Conservation (phyloP, 1,140 invertebrate species). For the Drosophila ficusphila region DNA sequence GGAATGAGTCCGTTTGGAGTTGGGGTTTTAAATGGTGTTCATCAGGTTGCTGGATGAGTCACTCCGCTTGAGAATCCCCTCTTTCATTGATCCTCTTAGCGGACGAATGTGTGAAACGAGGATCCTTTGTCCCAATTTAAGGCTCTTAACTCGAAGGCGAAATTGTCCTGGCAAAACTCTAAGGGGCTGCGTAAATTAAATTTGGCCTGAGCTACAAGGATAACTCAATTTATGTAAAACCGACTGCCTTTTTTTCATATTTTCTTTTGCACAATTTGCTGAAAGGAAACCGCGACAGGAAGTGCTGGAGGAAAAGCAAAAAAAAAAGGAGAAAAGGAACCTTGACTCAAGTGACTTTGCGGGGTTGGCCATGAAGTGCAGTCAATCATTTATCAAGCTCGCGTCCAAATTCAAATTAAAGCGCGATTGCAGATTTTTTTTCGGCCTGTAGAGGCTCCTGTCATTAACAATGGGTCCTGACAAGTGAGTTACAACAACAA, state of each 20-base stretch:
- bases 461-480: conserved; percentile 43
- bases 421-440: conserved; percentile 3
- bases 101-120: conserved; percentile 23
- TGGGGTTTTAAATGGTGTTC: not conserved
- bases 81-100: conserved; percentile 9
- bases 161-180: not conserved
- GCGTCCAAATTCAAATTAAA: conserved; percentile 66
- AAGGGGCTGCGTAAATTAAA: conserved; percentile 30
- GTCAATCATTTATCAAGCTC: conserved; percentile 62
- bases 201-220: conserved; percentile 17
- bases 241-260: conserved; percentile 8
- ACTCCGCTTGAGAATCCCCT: conserved; percentile 1
- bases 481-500: conserved; percentile 37
- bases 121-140: conserved; percentile 27
- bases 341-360: conserved; percentile 9
- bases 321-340: not conserved
- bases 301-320: not conserved
- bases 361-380: not conserved
- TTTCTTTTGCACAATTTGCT: conserved; percentile 4
- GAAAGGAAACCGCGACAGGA: conserved; percentile 9
- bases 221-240: conserved; percentile 45
- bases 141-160: conserved; percentile 26
- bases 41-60: conserved; percentile 19
- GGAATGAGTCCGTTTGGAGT: not conserved
- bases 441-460: conserved; percentile 5